Base-by-base conservation (phyloP, 2,888 invertebrate genomes). In the Erebia ligea region DNA sequence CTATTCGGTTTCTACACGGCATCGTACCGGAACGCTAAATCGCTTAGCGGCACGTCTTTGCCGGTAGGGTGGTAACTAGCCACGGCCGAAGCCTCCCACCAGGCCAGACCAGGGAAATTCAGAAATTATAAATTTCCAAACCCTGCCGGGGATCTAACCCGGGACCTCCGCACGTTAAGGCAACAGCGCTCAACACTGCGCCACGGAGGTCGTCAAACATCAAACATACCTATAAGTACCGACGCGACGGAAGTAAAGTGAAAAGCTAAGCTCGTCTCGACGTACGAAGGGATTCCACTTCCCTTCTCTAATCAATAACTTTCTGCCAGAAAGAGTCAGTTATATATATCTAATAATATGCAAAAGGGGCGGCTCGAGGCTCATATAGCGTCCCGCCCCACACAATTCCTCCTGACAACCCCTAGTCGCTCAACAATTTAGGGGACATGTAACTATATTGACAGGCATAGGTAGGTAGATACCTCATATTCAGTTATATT, bases 251-350 rank as follows among this genome's bases (percentile, higher is more conserved):
- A 40, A 21, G 52, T 17, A 50, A 40, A 48, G 50, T 34, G 50
- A 61, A 67, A 50, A 67, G 52, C 67, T 25, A 59, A 78, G 76
- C 76, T 78, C 76, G 78, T 78, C 75, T 81, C 82, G 83, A 52
- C 65, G 54, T 54, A 66, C 52, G 54, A 70, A 61, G 66, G 62
- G 65, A 61, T 66, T 45, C 45, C 45, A 45, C 2, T 45, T 45
- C 45, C 11, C 13, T 45, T 45, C 45, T 2, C 45, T 79, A 88
- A 89, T 89, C 89, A 87, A 90, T 89, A 84, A 78, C 77, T 81
- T 81, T 78, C 74, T 76, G 85, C 70, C 71, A 78, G 86, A 89
- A 78, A 75, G 84, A 77, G 89, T 88, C 68, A 75, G 84, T 76
- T 25, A 25, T 74, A 75, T 74, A 77, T 76, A n/a, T n/a, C n/a